Conservation (phyloP, 2,888 invertebrate genomes). For the Pristionchus entomophagus region DNA sequence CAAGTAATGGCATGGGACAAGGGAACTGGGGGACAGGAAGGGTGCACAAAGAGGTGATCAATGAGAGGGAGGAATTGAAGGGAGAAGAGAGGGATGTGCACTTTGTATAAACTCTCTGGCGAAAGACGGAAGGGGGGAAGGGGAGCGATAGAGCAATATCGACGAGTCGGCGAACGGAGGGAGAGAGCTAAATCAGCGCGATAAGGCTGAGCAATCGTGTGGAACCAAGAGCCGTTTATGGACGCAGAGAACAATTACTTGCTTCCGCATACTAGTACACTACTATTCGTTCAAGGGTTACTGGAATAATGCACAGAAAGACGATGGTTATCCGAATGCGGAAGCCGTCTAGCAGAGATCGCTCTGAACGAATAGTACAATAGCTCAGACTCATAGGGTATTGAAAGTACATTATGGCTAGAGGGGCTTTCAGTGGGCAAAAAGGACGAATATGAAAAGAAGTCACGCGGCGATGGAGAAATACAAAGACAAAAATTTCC, state of each 20-base stretch:
- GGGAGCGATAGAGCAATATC: background rate
- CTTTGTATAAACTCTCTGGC: constrained; percentile 23
- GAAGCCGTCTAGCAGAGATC: too few relatives aligned
- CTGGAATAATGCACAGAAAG: too few relatives aligned
- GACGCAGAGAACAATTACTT: too few relatives aligned
- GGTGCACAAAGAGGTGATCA: constrained; percentile 27
- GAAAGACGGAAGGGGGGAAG: background rate
- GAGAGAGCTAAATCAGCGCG: background rate
- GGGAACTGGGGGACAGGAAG: background rate
- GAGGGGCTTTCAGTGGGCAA: background rate
- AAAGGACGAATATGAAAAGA: too few relatives aligned
- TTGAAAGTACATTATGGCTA: background rate
- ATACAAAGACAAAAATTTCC: too few relatives aligned
- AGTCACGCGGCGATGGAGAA: too few relatives aligned
- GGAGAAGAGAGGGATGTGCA: background rate
- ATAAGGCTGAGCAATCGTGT: background rate
- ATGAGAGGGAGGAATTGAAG: background rate
- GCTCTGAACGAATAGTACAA: constrained; percentile 31
- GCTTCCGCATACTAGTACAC: too few relatives aligned
- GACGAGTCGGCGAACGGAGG: background rate
- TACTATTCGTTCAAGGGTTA: too few relatives aligned
- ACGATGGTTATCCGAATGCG: too few relatives aligned
- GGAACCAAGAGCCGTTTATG: background rate
- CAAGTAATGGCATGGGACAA: background rate
- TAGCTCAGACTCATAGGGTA: background rate